These are phyloP conservation scores for Rhadina sibilatrix DNA, from an alignment of 2,113 vertebrate species.

Conservation along the genomic window DNA sequence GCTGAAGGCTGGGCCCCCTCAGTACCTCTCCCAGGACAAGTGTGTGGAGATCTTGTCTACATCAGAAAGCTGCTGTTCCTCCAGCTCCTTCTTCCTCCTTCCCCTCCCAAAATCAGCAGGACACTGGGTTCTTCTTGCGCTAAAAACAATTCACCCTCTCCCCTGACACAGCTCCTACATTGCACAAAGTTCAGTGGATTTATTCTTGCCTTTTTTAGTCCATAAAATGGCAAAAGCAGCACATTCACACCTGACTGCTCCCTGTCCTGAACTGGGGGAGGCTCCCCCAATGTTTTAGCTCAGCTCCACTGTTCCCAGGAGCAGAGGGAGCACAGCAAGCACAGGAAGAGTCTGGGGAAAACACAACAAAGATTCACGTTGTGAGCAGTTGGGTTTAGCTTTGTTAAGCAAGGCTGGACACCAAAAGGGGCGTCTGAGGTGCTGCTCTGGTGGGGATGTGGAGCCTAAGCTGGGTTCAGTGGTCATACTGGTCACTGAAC, in stretches of 20 bases:
- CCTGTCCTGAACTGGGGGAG: neutral
- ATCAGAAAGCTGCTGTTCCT: neutral
- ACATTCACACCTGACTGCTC: neutral
- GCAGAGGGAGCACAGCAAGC: neutral
- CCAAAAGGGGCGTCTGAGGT: neutral
- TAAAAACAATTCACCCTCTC: neutral
- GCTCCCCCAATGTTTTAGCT: neutral
- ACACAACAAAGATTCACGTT: fast-evolving
- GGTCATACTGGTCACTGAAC: neutral
- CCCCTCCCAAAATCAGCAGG: neutral
- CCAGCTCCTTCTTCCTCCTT: neutral
- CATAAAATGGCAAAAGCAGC: neutral
- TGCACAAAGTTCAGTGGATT: neutral
- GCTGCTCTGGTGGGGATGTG: neutral
- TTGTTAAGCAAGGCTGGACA: neutral
- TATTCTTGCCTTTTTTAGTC: neutral
- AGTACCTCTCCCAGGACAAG: neutral
- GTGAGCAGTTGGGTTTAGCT: neutral
- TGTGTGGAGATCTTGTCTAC: fast-evolving
- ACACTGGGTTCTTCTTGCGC: fast-evolving
- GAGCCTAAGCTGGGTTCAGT: neutral
- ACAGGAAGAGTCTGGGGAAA: neutral
- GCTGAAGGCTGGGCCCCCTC: neutral
- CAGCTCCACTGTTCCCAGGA: neutral
- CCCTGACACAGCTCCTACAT: neutral